These are phyloP conservation scores for Crotalus tigris DNA, from an alignment of 2,113 vertebrate species.

Conservation along the genomic window DNA sequence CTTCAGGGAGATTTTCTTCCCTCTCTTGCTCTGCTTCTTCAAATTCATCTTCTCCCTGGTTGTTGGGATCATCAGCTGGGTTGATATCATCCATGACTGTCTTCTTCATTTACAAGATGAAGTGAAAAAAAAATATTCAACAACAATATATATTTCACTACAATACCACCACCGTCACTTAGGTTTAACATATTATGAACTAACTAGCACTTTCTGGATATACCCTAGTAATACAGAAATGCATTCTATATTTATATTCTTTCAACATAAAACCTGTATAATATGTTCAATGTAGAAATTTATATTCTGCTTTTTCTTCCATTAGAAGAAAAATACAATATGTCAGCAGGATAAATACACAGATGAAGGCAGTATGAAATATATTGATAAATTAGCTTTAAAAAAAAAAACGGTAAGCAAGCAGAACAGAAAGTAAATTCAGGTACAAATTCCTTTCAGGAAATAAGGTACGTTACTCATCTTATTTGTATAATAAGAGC, in stretches of 20 bases:
- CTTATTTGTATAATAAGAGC: not conserved
- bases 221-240: not conserved
- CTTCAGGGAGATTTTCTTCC: constrained; percentile 73
- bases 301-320: not conserved
- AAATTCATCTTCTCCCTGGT: constrained; percentile 97
- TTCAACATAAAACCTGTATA: not conserved
- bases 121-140: not conserved
- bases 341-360: not conserved
- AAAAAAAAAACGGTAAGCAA: not conserved
- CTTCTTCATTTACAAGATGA: constrained; percentile 62
- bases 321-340: not conserved
- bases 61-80: constrained; percentile 95
- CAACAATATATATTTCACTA: constrained; percentile 12
- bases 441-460: not conserved
- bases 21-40: constrained; percentile 90
- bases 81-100: constrained; percentile 80
- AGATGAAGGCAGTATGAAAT: not conserved
- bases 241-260: not conserved
- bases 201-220: not conserved
- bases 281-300: not conserved
- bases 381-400: not conserved
- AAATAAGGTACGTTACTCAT: not conserved
- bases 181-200: not conserved
- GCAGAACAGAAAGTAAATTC: not conserved
- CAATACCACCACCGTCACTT: not conserved